Evolutionary conservation across 2,797 vertebrate genomes (phyloP).

Genomic region (Antrozous pallidus): DNA sequence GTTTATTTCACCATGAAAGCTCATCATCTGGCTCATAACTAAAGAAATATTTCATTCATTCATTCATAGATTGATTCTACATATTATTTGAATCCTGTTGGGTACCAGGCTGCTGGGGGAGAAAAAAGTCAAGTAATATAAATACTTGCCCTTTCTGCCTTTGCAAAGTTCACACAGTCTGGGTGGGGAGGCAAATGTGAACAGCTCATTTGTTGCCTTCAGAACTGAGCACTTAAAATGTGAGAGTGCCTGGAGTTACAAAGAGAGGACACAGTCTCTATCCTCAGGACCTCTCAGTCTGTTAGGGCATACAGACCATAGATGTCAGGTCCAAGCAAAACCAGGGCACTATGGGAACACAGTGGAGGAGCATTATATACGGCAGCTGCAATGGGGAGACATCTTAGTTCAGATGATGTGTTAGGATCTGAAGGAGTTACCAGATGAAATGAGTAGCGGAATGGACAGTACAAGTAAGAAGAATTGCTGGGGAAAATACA

Average conservation of each 20-base stretch:
- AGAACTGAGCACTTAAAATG: neutral
- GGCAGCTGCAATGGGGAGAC: neutral
- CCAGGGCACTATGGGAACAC: neutral
- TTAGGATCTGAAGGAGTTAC: neutral
- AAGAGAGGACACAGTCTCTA: neutral
- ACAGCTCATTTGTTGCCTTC: neutral
- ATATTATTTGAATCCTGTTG: neutral
- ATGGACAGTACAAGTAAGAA: neutral
- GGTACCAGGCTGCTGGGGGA: neutral
- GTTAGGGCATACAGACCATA: neutral
- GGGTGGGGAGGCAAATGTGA: neutral
- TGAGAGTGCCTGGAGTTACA: neutral
- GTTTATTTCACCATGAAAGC: neutral
- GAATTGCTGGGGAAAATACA: neutral
- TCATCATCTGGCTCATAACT: neutral
- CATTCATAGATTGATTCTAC: neutral
- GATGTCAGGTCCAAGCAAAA: neutral
- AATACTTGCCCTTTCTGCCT: neutral
- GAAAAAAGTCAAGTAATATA: slow-evolving; percentile 17
- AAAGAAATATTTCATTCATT: neutral
- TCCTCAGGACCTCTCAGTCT: neutral
- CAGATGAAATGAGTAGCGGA: neutral
- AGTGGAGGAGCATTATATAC: neutral
- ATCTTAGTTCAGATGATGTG: neutral
- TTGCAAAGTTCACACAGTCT: neutral